Evolutionary conservation across 2,797 vertebrate species (phyloP), one percentile per base, ranked within the genome.

Genomic region (Sebastiscus albofasciatus): DNA sequence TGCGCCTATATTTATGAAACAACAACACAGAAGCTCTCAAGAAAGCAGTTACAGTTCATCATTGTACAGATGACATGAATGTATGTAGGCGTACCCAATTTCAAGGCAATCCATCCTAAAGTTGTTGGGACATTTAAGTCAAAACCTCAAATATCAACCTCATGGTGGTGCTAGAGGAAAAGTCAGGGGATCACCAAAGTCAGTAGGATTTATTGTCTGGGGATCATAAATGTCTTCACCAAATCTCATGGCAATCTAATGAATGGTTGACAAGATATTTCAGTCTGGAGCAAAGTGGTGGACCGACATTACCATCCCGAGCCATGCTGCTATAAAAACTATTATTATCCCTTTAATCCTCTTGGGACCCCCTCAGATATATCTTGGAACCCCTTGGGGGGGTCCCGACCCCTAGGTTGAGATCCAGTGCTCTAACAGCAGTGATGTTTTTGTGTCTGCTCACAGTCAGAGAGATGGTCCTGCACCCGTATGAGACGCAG

Each of bases 401-500:
- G 18, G 18, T 49, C 46, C 46, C 3, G 14, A 34, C 13, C 12
- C 29, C 0, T 13, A 24, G 16, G n/a, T 59, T 69, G 10, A 20
- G 27, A 62, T 16, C 52, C 6, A 12, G 42, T n/a, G 1, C 26
- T 68, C 26, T 83, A 72, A 89, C 75, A 42, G 33, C 42, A 27
- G 64, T 62, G 39, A 42, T 62, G 49, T 73, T 66, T 78, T 27
- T 82, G 49, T 85, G 22, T 81, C 16, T 49, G 29, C 26, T 72
- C 60, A 6, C 96, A 99, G 98, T 99, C 94, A 96, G 94, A 34
- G 97, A 99, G 93, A 99, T 99, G 98, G 95, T 98, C 92, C 95
- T 97, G 61, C 97, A 98, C 75, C 97, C 98, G 0, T 99, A 99
- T 1, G 97, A 99, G 94, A 99, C 98, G 0, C 98, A 98, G 94